Base-by-base conservation (phyloP, 1,140 invertebrate genomes). In the Scaptodrosophila lebanonensis region DNA sequence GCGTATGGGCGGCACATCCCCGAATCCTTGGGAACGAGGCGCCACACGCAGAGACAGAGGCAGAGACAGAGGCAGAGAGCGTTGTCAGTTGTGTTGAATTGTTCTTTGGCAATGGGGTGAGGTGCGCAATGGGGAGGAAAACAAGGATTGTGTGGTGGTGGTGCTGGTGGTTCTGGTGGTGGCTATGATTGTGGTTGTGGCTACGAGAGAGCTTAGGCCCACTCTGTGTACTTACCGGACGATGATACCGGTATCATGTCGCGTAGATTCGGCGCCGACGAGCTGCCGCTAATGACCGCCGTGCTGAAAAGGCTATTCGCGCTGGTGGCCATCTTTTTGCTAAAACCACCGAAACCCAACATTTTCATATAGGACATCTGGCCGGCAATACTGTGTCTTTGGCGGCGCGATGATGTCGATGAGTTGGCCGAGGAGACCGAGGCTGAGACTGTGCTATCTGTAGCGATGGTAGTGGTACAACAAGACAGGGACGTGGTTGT, bases 321-420 rank as follows among this genome's bases (percentile, higher is more conserved):
- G 49, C 93, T 93, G 45, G 90, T 91, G 36, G 91, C 89, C 75
- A 93, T 89, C 88, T 93, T 93, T 88, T 92, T 93, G 69, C 88
- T 89, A 83, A 88, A 87, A 67, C 87, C 87, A 73, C 89, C 90
- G 87, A 93, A 92, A 82, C 93, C 92, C 89, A 94, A 89, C 91
- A 94, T 92, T 90, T 95, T 93, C 90, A 94, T 94, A 90, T 94
- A 94, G 90, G 92, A 95, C 91, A 95, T 93, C 91, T 96, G 94
- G 89, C 94, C 94, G 88, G 93, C 93, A 91, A 96, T 94, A 91
- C 94, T 95, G 93, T 96, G 95, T 88, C 95, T 92, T 90, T 96
- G 94, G 88, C 93, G 93, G 88, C 92, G 91, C 89, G 89, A 90
- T 89, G 89, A 90, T 39, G 79, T 71, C 32, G 82, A 86, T 48